Evolutionary conservation across 2,888 invertebrate genomes (phyloP).

Genomic region (Tricholauxania praeusta): DNA sequence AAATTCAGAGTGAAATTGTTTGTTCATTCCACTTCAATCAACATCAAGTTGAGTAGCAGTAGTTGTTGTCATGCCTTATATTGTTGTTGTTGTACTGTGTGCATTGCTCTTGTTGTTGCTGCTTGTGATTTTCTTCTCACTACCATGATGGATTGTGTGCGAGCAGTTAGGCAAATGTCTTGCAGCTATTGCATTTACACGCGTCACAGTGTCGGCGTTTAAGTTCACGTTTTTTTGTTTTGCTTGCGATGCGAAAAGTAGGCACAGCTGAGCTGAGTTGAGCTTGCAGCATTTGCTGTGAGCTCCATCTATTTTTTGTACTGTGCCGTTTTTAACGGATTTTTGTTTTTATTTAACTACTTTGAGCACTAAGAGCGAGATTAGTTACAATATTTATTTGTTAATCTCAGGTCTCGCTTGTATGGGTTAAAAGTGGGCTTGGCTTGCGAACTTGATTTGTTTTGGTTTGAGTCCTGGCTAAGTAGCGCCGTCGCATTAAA

Average conservation of each 20-base stretch:
- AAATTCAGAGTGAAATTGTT: constrained; percentile 51
- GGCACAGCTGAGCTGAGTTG: constrained; percentile 16
- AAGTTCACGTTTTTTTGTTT: neutral
- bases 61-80: constrained; percentile 16
- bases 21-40: constrained; percentile 56
- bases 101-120: constrained; percentile 1
- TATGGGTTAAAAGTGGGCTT: constrained; percentile 37
- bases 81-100: constrained; percentile 34
- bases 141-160: constrained; percentile 41
- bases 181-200: constrained; percentile 29
- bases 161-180: constrained; percentile 26
- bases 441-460: constrained; percentile 24
- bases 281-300: constrained; percentile 2
- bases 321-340: constrained; percentile 2
- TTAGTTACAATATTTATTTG: constrained; percentile 11
- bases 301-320: neutral
- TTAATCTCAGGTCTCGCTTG: neutral
- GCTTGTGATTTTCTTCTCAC: constrained; percentile 31
- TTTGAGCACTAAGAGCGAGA: neutral
- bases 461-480: constrained; percentile 40
- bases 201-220: constrained; percentile 10
- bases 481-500: constrained; percentile 10
- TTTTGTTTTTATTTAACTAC: constrained; percentile 10
- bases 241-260: neutral
- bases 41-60: constrained; percentile 48